phyloP scores from a whole-genome alignment of 2,113 vertebrate genomes.

The Antechinus flavipes region DNA sequence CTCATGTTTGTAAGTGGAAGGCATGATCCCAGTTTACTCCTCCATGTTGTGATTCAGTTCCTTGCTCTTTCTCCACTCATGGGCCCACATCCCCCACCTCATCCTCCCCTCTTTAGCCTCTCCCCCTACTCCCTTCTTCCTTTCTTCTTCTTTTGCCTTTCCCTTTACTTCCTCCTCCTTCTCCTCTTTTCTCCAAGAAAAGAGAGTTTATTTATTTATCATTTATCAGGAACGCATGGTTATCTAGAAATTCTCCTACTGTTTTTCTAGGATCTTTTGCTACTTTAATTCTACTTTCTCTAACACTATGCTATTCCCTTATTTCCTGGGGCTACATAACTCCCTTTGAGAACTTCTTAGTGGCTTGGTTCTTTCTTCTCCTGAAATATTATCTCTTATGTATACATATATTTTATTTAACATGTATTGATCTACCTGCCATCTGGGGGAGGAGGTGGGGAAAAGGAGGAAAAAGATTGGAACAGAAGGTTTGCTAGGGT shows the following conservation, averaged over 20 bases:
- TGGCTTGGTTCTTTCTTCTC: not conserved
- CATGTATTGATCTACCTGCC: no score
- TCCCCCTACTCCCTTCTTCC: accelerated
- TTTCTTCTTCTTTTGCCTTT: accelerated
- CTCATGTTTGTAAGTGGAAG: not conserved
- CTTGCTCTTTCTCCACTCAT: not conserved
- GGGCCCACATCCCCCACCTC: not conserved
- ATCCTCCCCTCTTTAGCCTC: no score
- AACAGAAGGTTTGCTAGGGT: no score
- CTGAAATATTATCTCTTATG: not conserved
- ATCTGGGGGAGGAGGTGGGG: no score
- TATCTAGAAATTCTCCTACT: not conserved
- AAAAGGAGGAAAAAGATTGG: no score
- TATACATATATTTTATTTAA: no score
- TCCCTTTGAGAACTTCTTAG: not conserved
- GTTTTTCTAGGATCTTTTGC: not conserved
- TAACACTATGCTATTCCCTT: not conserved
- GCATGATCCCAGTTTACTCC: not conserved
- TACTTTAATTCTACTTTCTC: not conserved
- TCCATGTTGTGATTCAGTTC: not conserved
- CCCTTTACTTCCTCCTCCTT: no score
- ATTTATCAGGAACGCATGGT: not conserved
- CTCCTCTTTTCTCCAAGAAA: no score
- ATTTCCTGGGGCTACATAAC: not conserved
- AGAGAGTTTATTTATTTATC: not conserved